Evolutionary conservation across 2,113 vertebrate genomes (phyloP).

Genomic region (Asarcornis scutulata): DNA sequence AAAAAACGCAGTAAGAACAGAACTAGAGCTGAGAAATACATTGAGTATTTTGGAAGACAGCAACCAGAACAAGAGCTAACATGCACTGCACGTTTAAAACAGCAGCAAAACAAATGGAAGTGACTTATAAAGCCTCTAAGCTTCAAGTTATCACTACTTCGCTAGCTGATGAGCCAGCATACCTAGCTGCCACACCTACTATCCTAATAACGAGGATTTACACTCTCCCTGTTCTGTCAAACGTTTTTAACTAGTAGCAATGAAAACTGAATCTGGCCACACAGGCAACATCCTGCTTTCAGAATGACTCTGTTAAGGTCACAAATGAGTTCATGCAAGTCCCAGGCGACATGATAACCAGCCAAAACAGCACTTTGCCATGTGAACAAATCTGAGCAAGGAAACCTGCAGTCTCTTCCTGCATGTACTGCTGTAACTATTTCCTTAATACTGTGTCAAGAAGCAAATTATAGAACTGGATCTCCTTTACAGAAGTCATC

Average conservation of each 20-base stretch:
- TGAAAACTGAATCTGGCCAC: not conserved
- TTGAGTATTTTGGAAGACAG: not conserved
- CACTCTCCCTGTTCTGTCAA: not conserved
- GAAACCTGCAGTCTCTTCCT: not conserved
- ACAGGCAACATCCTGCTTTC: not conserved
- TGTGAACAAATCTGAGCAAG: fast-evolving
- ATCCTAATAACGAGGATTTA: not conserved
- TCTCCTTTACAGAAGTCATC: not conserved
- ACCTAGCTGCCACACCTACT: not conserved
- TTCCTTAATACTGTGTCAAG: not conserved
- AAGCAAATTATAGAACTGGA: not conserved
- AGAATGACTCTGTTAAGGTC: not conserved
- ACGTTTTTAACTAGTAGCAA: not conserved
- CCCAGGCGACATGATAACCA: fast-evolving
- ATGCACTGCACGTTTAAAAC: not conserved
- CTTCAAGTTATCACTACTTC: not conserved
- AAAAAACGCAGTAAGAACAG: not conserved
- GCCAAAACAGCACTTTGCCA: not conserved
- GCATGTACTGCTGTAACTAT: not conserved
- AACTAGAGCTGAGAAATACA: not conserved
- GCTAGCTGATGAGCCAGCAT: not conserved
- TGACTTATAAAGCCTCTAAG: not conserved
- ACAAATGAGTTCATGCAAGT: not conserved
- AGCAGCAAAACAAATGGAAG: not conserved
- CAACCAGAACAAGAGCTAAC: not conserved